phyloP scores from a whole-genome alignment of 2,113 vertebrate species.

The Cynocephalus volans region DNA sequence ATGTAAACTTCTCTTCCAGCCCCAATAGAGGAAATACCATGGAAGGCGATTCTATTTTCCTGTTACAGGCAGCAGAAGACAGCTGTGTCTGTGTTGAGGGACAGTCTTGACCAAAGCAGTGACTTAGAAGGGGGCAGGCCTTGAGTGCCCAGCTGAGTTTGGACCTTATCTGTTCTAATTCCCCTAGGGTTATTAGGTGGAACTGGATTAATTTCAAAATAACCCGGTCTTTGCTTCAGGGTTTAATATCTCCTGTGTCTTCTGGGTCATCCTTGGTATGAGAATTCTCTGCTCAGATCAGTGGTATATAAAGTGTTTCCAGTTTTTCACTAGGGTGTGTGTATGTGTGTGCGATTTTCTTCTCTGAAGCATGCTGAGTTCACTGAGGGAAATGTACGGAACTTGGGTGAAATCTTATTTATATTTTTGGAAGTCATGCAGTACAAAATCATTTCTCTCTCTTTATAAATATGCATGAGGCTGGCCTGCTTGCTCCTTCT shows the following conservation, averaged over 20 bases:
- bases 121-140: not conserved
- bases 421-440: slow-evolving; percentile 65
- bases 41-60: not conserved
- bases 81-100: not conserved
- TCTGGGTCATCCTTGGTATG: slow-evolving; percentile 52
- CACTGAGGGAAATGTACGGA: not conserved
- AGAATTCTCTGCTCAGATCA: slow-evolving; percentile 7
- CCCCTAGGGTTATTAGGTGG: not conserved
- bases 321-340: not conserved
- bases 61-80: not conserved
- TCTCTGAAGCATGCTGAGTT: slow-evolving; percentile 21
- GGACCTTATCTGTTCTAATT: slow-evolving; percentile 12
- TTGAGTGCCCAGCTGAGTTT: not conserved
- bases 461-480: slow-evolving; percentile 73
- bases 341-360: not conserved
- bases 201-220: slow-evolving; percentile 68
- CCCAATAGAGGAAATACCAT: rapidly evolving
- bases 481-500: not conserved
- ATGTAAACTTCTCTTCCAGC: not conserved
- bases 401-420: slow-evolving; percentile 74
- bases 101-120: rapidly evolving
- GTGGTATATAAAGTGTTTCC: slow-evolving; percentile 26
- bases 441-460: slow-evolving; percentile 72
- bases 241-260: slow-evolving; percentile 70
- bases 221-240: not conserved